These are phyloP conservation scores for Mythimna albipuncta DNA, from an alignment of 2,888 invertebrate genomes.

Conservation along the genomic window DNA sequence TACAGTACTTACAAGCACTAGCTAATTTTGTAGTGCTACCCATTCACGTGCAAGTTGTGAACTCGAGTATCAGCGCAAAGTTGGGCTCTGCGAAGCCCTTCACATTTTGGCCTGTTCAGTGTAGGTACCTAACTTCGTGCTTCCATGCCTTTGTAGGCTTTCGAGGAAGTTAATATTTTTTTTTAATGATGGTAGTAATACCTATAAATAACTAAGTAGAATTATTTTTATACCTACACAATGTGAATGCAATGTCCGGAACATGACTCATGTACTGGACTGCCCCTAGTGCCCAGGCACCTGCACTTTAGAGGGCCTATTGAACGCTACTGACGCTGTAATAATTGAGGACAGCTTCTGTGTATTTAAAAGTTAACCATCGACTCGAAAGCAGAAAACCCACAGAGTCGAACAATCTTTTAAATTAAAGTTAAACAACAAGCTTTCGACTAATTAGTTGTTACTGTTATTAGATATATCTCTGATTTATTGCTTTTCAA, in stretches of 20 bases:
- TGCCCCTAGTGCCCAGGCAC: too few relatives aligned
- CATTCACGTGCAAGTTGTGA: conserved; percentile 62
- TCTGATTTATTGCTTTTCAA: conserved; percentile 41
- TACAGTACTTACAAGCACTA: conserved; percentile 20
- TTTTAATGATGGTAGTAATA: conserved; percentile 29
- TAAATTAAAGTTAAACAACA: conserved; percentile 8
- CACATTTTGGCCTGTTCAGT: conserved; percentile 59
- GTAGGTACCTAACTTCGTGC: conserved; percentile 47
- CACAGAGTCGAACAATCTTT: not conserved
- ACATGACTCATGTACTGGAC: too few relatives aligned
- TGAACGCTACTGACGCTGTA: too few relatives aligned
- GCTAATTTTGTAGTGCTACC: conserved; percentile 64
- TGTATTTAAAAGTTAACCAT: too few relatives aligned
- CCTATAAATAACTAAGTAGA: not conserved
- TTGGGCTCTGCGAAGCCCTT: conserved; percentile 76
- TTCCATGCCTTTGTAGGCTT: conserved; percentile 63
- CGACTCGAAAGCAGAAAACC: not conserved
- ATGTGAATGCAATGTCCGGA: too few relatives aligned
- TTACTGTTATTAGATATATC: conserved; percentile 1
- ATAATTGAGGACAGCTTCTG: too few relatives aligned
- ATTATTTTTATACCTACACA: not conserved
- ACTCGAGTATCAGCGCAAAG: conserved; percentile 68
- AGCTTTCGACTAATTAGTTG: conserved; percentile 9
- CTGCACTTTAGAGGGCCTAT: too few relatives aligned
- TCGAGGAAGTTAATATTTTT: conserved; percentile 52